These are phyloP conservation scores for Lasiurus borealis DNA, from an alignment of 2,113 vertebrate species.

Conservation along the genomic window DNA sequence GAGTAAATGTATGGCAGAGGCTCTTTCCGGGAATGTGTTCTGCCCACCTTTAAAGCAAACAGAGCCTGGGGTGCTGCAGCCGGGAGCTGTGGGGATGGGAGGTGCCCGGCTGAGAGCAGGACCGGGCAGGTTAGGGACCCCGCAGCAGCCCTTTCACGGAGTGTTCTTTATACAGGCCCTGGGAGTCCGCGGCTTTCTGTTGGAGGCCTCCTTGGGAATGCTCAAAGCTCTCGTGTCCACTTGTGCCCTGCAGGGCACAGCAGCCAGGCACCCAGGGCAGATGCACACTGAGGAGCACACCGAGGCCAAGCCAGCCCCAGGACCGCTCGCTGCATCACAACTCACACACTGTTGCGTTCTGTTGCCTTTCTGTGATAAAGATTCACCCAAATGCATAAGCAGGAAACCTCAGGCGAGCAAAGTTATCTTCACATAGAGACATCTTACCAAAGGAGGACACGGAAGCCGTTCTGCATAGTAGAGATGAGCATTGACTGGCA, in stretches of 20 bases:
- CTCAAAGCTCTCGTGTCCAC: neutral
- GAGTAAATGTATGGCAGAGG: slow-evolving; percentile 75
- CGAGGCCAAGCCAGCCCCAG: neutral
- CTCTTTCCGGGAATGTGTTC: slow-evolving; percentile 62
- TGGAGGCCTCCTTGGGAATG: neutral
- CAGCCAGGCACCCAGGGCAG: neutral
- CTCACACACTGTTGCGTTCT: neutral
- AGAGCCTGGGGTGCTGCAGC: neutral
- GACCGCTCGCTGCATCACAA: neutral
- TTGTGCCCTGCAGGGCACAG: neutral
- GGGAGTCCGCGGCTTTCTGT: neutral
- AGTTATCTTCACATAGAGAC: neutral
- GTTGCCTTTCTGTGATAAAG: neutral
- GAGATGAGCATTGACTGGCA: neutral
- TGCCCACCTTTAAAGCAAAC: slow-evolving; percentile 68
- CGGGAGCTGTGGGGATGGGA: neutral
- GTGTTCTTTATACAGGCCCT: neutral
- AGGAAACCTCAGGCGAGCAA: neutral
- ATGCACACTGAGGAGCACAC: neutral
- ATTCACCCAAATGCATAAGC: neutral
- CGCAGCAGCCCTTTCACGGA: no score
- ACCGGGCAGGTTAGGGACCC: no score
- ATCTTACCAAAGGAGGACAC: neutral
- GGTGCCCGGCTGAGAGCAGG: neutral
- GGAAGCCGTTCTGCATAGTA: neutral